Evolutionary conservation across 2,888 invertebrate species (phyloP).

Genomic region (Drosophila robusta): DNA sequence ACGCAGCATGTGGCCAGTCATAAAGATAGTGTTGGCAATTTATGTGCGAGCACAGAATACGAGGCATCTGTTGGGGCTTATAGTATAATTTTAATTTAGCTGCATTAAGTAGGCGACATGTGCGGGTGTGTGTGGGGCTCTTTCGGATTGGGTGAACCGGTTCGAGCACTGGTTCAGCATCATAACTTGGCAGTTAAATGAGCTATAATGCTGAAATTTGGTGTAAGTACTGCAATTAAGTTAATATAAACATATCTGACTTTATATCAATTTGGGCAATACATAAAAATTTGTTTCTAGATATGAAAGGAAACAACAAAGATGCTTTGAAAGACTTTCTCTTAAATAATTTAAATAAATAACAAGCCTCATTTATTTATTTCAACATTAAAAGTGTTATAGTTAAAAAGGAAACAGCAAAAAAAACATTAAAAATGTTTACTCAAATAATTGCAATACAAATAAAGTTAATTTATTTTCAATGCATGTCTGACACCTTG

Average conservation of each 20-base stretch:
- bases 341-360: too few relatives aligned
- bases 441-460: not conserved
- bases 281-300: not conserved
- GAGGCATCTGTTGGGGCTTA: not conserved
- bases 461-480: not conserved
- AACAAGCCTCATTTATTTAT: too few relatives aligned
- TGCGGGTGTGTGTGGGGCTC: too few relatives aligned
- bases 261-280: not conserved
- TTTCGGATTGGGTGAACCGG: not conserved
- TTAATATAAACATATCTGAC: too few relatives aligned
- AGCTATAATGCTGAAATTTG: not conserved
- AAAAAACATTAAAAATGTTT: too few relatives aligned
- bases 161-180: not conserved
- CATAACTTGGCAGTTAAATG: not conserved
- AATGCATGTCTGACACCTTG: not conserved
- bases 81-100: too few relatives aligned
- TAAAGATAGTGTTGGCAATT: slow-evolving; percentile 2
- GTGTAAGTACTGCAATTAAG: not conserved
- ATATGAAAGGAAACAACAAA: too few relatives aligned
- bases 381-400: too few relatives aligned
- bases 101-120: not conserved
- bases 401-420: not conserved
- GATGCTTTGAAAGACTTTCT: too few relatives aligned
- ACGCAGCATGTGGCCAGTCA: slow-evolving; percentile 18
- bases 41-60: not conserved